Evolutionary conservation across 2,888 invertebrate species (phyloP).

Genomic region (Calliopum simillimum): DNA sequence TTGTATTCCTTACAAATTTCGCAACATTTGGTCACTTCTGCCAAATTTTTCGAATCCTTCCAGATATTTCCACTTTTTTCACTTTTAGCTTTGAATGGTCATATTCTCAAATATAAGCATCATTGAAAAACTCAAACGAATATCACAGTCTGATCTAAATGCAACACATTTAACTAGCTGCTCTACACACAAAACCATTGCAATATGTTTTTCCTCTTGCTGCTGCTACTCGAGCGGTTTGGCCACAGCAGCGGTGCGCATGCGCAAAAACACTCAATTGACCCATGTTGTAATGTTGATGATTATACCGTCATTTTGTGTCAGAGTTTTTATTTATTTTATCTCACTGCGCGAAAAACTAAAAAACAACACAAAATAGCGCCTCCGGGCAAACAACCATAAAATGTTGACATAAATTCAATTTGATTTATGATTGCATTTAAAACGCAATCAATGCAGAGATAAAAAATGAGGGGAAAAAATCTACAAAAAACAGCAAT

Average conservation of each 20-base stretch:
- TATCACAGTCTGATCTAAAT: too few relatives aligned
- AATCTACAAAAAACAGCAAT: too few relatives aligned
- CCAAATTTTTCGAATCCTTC: too few relatives aligned
- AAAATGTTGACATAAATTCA: constrained; percentile 61
- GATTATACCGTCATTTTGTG: too few relatives aligned
- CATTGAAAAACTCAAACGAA: too few relatives aligned
- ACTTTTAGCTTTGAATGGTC: too few relatives aligned
- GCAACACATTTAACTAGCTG: neutral
- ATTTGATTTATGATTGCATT: constrained; percentile 61
- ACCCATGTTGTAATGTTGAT: neutral
- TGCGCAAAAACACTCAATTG: neutral
- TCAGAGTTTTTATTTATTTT: constrained; percentile 48
- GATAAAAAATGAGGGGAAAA: constrained; percentile 25
- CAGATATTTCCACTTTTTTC: too few relatives aligned
- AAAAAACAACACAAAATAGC: constrained; percentile 57
- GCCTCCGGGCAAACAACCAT: constrained; percentile 58
- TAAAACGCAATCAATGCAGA: constrained; percentile 58
- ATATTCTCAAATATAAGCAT: too few relatives aligned
- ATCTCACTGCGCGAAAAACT: constrained; percentile 47
- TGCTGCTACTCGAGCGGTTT: neutral
- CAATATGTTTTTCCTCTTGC: neutral
- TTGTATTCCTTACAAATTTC: too few relatives aligned
- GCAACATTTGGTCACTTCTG: too few relatives aligned
- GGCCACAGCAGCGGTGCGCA: neutral
- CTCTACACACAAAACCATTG: neutral